These are phyloP conservation scores for Labeo catla DNA, from an alignment of 2,113 vertebrate genomes.

Conservation along the genomic window DNA sequence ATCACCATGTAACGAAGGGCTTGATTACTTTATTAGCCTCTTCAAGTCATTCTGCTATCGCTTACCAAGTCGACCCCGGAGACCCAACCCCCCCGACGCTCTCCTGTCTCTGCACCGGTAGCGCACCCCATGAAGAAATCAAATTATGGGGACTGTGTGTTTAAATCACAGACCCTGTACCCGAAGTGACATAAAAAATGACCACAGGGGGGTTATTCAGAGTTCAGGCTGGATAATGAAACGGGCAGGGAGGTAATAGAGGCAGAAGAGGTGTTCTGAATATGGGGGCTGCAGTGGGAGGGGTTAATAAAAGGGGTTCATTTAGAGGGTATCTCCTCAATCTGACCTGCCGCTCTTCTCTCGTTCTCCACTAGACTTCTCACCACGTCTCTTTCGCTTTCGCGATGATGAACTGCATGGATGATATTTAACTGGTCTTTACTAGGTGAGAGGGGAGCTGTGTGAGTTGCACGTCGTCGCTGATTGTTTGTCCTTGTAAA, in stretches of 20 bases:
- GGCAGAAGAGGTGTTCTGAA: slow-evolving; percentile 80
- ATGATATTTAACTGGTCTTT: slow-evolving; percentile 47
- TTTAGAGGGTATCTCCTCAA: slow-evolving; percentile 81
- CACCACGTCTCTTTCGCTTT: slow-evolving; percentile 24
- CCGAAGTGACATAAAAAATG: slow-evolving; percentile 85
- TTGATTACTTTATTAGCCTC: slow-evolving; percentile 82
- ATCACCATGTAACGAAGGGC: slow-evolving; percentile 80
- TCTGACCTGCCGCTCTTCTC: slow-evolving; percentile 64
- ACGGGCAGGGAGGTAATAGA: slow-evolving; percentile 84
- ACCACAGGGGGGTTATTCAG: slow-evolving; percentile 80
- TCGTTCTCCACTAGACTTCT: slow-evolving; percentile 54
- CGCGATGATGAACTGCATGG: slow-evolving; percentile 35
- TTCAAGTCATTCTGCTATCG: slow-evolving; percentile 78
- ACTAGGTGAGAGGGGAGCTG: slow-evolving; percentile 25
- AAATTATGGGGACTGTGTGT: slow-evolving; percentile 82
- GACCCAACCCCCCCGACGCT: slow-evolving; percentile 57
- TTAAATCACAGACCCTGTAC: slow-evolving; percentile 81
- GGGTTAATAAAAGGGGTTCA: slow-evolving; percentile 80
- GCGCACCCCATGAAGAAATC: slow-evolving; percentile 79
- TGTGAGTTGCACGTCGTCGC: slow-evolving; percentile 30
- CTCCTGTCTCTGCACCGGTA: slow-evolving; percentile 49
- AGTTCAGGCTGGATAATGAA: slow-evolving; percentile 86
- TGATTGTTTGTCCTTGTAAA: slow-evolving; percentile 35
- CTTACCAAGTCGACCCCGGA: slow-evolving; percentile 72
- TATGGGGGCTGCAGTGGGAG: slow-evolving; percentile 63